These are phyloP conservation scores for Halcyon leucocephala DNA, from an alignment of 2,797 vertebrate species.

Conservation along the genomic window DNA sequence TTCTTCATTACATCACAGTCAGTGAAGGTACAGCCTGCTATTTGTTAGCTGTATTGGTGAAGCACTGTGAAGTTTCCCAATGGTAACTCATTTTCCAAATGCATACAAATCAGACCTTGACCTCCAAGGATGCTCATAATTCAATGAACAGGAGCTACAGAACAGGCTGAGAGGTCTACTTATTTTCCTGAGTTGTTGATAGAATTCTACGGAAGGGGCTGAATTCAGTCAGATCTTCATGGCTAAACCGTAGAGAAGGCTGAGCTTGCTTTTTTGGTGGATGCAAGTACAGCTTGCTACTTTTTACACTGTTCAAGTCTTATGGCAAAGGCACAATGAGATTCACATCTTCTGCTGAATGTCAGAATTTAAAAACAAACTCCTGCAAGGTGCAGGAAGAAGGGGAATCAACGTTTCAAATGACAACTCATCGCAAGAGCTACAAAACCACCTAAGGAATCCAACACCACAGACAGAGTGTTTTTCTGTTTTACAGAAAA, in stretches of 20 bases:
- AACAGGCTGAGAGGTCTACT: neutral
- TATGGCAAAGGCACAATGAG: neutral
- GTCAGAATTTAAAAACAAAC: neutral
- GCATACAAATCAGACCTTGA: neutral
- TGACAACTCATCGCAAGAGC: neutral
- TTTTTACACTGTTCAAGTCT: neutral
- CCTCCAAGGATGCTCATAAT: neutral
- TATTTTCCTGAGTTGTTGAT: neutral
- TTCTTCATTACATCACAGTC: neutral
- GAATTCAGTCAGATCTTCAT: neutral
- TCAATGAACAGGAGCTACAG: neutral
- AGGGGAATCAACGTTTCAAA: neutral
- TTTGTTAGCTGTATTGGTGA: neutral
- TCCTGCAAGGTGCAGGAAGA: neutral
- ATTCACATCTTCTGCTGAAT: neutral
- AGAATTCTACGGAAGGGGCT: neutral
- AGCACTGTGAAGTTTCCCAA: neutral
- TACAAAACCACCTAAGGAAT: neutral
- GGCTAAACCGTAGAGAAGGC: neutral
- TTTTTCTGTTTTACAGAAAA: neutral
- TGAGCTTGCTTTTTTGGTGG: neutral
- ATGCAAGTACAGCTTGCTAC: neutral
- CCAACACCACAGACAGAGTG: neutral
- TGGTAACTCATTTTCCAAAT: neutral
- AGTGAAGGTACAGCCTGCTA: neutral